Evolutionary conservation across 2,888 invertebrate genomes (phyloP).

Genomic region (Tenthredo amoena): DNA sequence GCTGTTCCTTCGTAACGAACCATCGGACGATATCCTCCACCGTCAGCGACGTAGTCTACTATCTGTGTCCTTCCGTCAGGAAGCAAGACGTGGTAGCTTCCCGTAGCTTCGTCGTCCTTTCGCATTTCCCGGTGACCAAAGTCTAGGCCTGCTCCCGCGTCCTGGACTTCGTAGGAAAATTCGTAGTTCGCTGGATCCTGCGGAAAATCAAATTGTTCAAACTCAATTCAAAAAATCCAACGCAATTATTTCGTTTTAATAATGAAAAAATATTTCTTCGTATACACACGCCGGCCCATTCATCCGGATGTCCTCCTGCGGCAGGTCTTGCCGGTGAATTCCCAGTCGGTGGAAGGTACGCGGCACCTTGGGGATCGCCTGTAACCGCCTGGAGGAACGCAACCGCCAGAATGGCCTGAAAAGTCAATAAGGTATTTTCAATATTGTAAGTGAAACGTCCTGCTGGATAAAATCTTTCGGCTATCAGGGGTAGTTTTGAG

Average conservation of each 20-base stretch:
- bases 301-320: slow-evolving; percentile 76
- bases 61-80: slow-evolving; percentile 84
- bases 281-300: slow-evolving; percentile 75
- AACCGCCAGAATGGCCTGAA: slow-evolving; percentile 65
- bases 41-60: slow-evolving; percentile 84
- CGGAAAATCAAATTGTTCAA: background rate
- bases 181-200: slow-evolving; percentile 84
- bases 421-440: slow-evolving; percentile 42
- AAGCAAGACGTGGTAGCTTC: slow-evolving; percentile 83
- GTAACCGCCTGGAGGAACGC: slow-evolving; percentile 76
- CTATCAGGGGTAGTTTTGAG: background rate
- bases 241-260: background rate
- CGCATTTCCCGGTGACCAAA: slow-evolving; percentile 84
- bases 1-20: slow-evolving; percentile 79
- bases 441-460: slow-evolving; percentile 54
- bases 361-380: slow-evolving; percentile 78
- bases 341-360: slow-evolving; percentile 80
- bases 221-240: no score
- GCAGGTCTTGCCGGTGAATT: slow-evolving; percentile 65
- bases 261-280: background rate
- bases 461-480: slow-evolving; percentile 1
- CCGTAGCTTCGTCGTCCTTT: slow-evolving; percentile 83
- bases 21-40: slow-evolving; percentile 83
- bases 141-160: slow-evolving; percentile 80
- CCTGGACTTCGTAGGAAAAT: slow-evolving; percentile 84